Evolutionary conservation across 2,797 vertebrate species (phyloP), one percentile per base, ranked within the genome.

Genomic region (Gymnocypris eckloni): DNA sequence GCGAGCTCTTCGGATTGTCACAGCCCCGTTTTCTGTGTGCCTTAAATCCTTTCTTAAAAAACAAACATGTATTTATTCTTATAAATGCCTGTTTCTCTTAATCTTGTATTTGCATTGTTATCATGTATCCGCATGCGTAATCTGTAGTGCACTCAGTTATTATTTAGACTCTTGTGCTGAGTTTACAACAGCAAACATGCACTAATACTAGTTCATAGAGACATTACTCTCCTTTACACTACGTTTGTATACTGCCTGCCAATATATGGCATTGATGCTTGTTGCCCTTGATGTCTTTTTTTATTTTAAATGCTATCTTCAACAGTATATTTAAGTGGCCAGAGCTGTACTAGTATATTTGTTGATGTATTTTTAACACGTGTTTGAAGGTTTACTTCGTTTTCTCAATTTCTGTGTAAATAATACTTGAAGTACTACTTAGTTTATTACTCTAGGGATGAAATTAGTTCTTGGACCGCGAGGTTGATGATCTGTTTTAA

Each of bases 1-100:
- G 77, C 79, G 79, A 87, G 61, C 90, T 83, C 79, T 54, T 56
- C 45, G 18, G 3, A 75, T 76, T 70, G 13, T 6, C 39, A 73
- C 20, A 6, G 39, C 6, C 45, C 39, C 1, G 8, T 78, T 80
- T 81, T 52, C 2, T 25, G 2, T 77, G 10, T 76, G 18, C 66
- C 28, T 48, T 61, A 76, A 48, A 28, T 59, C 33, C 1, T 64
- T 25, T 72, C 61, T 52, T 48, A 3, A 11, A 59, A 11, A 25
- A 25, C 11, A 43, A 54, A 54, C 13, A n/a, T 5, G 7, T 7
- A 69, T 67, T 4, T 64, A 22, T 61, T 43, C 41, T 45, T 61
- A 41, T 64, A n/a, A 41, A 41, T 41, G 41, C 13, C 20, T 78
- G 52, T 4, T 25, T 81, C 18, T 52, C 25, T 33, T 69, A 39